phyloP scores from a whole-genome alignment of 2,113 vertebrate species.

The Myanophis thanlyinensis region DNA sequence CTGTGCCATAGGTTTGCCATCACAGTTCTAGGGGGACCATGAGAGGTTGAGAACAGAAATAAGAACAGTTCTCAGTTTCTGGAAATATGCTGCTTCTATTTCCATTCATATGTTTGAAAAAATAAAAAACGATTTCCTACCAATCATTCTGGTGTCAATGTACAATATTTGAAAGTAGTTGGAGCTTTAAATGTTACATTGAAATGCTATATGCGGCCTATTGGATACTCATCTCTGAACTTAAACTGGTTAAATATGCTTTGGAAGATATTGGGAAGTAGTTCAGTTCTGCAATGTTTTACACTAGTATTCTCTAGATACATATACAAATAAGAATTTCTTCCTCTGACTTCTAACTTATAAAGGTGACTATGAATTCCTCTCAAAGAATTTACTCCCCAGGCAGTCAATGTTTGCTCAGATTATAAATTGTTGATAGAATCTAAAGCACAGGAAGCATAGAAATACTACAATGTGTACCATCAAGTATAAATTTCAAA shows the following conservation, averaged over 20 bases:
- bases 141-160: background rate
- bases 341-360: background rate
- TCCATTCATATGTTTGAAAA: background rate
- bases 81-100: background rate
- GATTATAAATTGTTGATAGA: background rate
- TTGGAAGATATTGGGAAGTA: background rate
- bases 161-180: background rate
- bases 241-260: background rate
- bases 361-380: background rate
- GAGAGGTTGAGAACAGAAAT: background rate
- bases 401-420: background rate
- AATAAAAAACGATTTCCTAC: background rate
- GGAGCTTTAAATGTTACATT: background rate
- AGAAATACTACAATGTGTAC: background rate
- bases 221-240: background rate
- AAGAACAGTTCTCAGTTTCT: background rate
- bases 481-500: background rate
- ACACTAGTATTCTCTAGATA: background rate
- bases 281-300: background rate
- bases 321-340: background rate
- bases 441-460: background rate
- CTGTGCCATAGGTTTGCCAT: too few species aligned
- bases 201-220: background rate
- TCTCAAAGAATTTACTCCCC: too few species aligned
- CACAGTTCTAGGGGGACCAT: background rate